A percentile compares a stretch with the other conserved stretches of the same genome.
phyloP scores from a whole-genome alignment of 2,797 vertebrate genomes.

The Muscicapa striata region DNA sequence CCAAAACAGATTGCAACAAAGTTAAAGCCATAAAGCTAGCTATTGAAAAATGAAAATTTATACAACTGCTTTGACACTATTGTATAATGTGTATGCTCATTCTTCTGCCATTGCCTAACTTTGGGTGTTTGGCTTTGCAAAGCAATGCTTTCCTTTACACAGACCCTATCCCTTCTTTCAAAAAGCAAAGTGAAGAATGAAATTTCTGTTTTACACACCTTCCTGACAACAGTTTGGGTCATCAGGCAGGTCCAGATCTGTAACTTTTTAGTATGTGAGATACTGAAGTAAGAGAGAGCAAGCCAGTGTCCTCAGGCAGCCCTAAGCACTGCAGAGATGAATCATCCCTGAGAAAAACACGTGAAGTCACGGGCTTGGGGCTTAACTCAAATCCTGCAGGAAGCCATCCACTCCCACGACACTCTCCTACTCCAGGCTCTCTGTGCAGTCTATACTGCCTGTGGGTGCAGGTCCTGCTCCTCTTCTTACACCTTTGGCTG shows the following conservation, averaged over 20 bases:
- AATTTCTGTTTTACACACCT: background rate
- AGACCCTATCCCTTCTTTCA: background rate
- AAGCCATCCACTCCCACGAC: background rate
- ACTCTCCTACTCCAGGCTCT: background rate
- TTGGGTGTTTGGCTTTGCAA: background rate
- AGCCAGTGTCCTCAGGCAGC: background rate
- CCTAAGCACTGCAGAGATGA: background rate
- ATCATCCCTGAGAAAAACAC: background rate
- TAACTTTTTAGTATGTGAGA: background rate
- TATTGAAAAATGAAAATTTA: background rate
- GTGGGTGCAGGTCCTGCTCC: background rate
- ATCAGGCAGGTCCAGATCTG: background rate
- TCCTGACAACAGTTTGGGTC: background rate
- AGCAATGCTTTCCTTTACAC: background rate
- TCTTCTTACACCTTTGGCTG: background rate
- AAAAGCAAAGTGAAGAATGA: background rate
- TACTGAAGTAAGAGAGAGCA: background rate
- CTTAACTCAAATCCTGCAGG: background rate
- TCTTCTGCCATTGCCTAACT: background rate
- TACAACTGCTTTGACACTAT: background rate
- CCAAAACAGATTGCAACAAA: background rate
- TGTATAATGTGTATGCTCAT: fast-evolving
- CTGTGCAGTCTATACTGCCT: background rate
- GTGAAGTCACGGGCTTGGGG: background rate
- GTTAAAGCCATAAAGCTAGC: background rate